A percentile compares a stretch with the other conserved stretches of the same genome.
Evolutionary conservation across 2,888 invertebrate species (phyloP).

Genomic region (Lepidocyrtoides sp.): DNA sequence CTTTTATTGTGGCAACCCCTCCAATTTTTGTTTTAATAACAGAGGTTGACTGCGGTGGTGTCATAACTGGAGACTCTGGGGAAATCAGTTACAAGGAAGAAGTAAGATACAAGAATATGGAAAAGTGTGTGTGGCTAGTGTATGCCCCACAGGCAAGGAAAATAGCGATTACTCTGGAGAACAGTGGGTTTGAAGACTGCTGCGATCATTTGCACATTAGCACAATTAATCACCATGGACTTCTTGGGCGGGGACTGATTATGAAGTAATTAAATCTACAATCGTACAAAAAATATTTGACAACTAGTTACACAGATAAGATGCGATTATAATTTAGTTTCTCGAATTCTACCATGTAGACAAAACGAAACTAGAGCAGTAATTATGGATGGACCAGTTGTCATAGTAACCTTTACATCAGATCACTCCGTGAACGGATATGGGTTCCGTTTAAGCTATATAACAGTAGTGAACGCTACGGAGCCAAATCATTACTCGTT

Average conservation of each 20-base stretch:
- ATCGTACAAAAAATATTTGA: too few relatives aligned
- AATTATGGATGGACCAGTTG: constrained; percentile 62
- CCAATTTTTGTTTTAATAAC: not conserved
- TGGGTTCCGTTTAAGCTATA: constrained; percentile 31
- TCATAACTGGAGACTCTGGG: constrained; percentile 37
- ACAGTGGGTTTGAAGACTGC: constrained; percentile 60
- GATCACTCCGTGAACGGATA: constrained; percentile 57
- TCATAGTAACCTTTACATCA: constrained; percentile 46
- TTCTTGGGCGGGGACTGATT: not conserved
- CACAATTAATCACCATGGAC: not conserved
- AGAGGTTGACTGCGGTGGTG: constrained; percentile 63
- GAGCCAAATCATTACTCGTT: not conserved
- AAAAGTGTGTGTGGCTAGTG: constrained; percentile 67
- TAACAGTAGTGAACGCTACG: not conserved
- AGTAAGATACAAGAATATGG: constrained; percentile 18
- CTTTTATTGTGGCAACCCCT: too few relatives aligned
- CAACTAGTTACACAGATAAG: too few relatives aligned
- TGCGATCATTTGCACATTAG: constrained; percentile 56
- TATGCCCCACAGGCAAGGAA: constrained; percentile 43
- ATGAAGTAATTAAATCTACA: constrained; percentile 15
- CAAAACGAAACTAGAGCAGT: not conserved
- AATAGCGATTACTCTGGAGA: constrained; percentile 38
- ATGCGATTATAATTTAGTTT: not conserved
- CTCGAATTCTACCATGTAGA: not conserved
- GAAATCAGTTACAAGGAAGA: constrained; percentile 65